Percentiles rank a stretch among this genome's conserved stretches.
These are phyloP conservation scores for Eudasyphora cyanicolor DNA, from an alignment of 2,888 invertebrate genomes.

Conservation along the genomic window DNA sequence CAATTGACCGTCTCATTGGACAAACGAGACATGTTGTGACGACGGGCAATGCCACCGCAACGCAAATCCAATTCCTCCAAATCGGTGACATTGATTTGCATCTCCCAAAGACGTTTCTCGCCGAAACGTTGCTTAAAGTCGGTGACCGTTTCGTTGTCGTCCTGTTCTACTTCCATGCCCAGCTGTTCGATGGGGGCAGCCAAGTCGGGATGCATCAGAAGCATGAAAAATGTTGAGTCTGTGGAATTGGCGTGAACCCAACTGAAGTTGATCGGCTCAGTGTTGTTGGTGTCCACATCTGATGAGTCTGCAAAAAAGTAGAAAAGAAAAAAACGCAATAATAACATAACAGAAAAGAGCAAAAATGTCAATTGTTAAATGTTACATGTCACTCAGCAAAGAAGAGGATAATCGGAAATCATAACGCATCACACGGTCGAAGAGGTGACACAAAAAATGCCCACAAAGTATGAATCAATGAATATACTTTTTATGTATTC, in stretches of 20 bases:
- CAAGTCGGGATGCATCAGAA: constrained; percentile 88
- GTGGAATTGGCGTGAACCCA: constrained; percentile 78
- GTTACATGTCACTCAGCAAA: neutral
- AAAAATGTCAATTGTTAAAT: no score
- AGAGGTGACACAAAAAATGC: neutral
- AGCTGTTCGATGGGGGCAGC: constrained; percentile 88
- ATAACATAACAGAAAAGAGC: neutral
- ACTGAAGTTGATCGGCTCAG: constrained; percentile 42
- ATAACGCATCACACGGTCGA: constrained; percentile 8
- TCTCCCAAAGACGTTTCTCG: constrained; percentile 83
- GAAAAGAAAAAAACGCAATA: neutral
- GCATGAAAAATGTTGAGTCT: constrained; percentile 83
- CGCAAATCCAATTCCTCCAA: constrained; percentile 87
- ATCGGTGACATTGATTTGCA: constrained; percentile 87
- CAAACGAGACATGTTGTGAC: constrained; percentile 85
- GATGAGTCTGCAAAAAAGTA: constrained; percentile 30
- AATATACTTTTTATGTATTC: no score
- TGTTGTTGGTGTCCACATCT: constrained; percentile 41
- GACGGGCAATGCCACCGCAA: constrained; percentile 87
- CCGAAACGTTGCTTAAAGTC: constrained; percentile 88
- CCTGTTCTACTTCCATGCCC: constrained; percentile 88
- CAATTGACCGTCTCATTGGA: constrained; percentile 85
- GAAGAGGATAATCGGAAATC: constrained; percentile 10
- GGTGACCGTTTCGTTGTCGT: constrained; percentile 87
- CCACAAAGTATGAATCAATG: neutral